Evolutionary conservation across 2,888 invertebrate species (phyloP).

Genomic region (Ramazzottius varieornatus): DNA sequence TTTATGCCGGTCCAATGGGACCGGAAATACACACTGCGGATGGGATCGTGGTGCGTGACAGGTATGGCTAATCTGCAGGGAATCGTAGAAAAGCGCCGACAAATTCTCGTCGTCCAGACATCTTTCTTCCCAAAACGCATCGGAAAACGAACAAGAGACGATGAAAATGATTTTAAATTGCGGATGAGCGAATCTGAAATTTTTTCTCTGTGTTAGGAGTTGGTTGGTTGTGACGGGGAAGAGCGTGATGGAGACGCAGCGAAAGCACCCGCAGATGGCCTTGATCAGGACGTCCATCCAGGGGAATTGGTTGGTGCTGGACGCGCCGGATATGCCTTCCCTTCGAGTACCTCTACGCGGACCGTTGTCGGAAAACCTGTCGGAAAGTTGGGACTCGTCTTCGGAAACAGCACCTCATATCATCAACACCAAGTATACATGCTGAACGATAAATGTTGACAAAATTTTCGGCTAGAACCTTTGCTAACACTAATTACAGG

Average conservation of each 20-base stretch:
- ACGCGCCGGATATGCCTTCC: background rate
- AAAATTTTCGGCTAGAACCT: too few relatives aligned
- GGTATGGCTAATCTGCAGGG: background rate
- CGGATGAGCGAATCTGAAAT: background rate
- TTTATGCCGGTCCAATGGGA: background rate
- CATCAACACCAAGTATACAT: too few relatives aligned
- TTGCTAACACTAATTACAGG: too few relatives aligned
- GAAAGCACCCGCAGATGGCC: constrained; percentile 26
- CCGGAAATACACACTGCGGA: background rate
- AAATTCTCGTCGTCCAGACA: background rate
- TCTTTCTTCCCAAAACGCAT: background rate
- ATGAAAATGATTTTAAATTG: background rate
- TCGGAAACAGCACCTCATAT: too few relatives aligned
- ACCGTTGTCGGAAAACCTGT: too few relatives aligned
- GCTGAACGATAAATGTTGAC: too few relatives aligned
- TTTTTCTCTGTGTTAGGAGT: background rate
- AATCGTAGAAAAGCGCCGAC: background rate
- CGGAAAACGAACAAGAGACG: too few relatives aligned
- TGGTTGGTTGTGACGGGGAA: background rate
- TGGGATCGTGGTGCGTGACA: background rate
- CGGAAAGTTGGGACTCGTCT: too few relatives aligned
- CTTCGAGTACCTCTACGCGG: background rate
- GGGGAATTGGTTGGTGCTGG: background rate
- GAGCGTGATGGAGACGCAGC: constrained; percentile 22
- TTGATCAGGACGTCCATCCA: constrained; percentile 18